Conservation (phyloP, 2,888 invertebrate genomes). For the Synergus laeviventris region DNA sequence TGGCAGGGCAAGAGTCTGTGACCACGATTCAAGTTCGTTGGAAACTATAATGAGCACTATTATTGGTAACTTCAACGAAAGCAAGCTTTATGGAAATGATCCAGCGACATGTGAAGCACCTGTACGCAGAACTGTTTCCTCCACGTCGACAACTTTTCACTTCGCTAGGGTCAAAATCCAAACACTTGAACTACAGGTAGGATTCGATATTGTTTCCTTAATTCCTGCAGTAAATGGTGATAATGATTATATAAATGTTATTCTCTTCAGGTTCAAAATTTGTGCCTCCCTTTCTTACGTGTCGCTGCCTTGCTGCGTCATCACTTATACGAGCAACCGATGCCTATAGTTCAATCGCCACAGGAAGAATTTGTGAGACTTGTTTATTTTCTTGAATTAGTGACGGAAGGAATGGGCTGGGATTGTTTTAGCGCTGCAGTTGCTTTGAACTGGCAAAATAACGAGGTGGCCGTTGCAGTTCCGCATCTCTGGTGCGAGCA, state of each 20-base stretch:
- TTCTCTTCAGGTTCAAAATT: constrained; percentile 81
- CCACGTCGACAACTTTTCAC: constrained; percentile 48
- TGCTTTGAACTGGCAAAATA: constrained; percentile 80
- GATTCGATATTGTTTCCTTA: neutral
- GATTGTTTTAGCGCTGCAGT: constrained; percentile 82
- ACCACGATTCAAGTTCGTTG: constrained; percentile 58
- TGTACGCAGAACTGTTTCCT: constrained; percentile 54
- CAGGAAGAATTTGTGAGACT: constrained; percentile 87
- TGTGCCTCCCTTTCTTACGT: constrained; percentile 90
- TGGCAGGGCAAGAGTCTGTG: constrained; percentile 61
- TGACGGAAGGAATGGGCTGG: constrained; percentile 83
- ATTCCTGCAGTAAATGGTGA: neutral
- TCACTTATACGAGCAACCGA: constrained; percentile 87
- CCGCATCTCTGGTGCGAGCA: constrained; percentile 84
- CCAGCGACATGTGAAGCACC: constrained; percentile 40
- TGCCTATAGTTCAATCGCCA: constrained; percentile 82
- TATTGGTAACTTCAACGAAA: constrained; percentile 65
- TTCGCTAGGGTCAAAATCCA: constrained; percentile 49
- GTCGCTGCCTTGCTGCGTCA: constrained; percentile 89
- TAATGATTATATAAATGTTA: neutral
- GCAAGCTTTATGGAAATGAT: constrained; percentile 63
- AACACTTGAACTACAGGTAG: constrained; percentile 51
- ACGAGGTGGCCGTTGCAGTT: constrained; percentile 75
- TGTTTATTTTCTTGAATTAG: constrained; percentile 87
- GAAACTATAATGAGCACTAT: constrained; percentile 66